Evolutionary conservation across 1,140 invertebrate species (phyloP).

Genomic region (Magallana angulata): DNA sequence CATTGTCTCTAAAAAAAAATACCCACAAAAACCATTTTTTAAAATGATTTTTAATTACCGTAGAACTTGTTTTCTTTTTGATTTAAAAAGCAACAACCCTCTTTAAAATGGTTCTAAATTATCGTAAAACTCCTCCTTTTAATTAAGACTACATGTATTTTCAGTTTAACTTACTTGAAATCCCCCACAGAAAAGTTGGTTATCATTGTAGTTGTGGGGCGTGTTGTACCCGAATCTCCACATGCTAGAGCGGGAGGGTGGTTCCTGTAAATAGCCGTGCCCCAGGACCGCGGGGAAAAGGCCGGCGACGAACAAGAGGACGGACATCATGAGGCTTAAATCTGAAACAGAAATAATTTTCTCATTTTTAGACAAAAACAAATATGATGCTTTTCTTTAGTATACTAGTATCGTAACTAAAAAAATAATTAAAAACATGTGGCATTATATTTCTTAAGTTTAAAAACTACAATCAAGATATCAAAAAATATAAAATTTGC

Average conservation of each 20-base stretch:
- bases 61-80: not conserved
- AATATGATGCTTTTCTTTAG: no score
- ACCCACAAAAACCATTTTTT: not conserved
- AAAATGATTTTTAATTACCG: not conserved
- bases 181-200: constrained; percentile 90
- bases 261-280: constrained; percentile 92
- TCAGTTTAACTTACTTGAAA: constrained; percentile 79
- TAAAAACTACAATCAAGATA: no score
- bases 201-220: constrained; percentile 96
- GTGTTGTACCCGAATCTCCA: constrained; percentile 95
- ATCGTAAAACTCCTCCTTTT: not conserved
- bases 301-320: not conserved
- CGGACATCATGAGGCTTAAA: not conserved
- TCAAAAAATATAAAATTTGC: no score
- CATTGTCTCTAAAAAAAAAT: constrained; percentile 69
- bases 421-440: no score
- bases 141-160: not conserved
- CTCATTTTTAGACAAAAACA: no score
- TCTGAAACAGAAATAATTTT: not conserved
- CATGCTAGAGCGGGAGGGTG: constrained; percentile 93
- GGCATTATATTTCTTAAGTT: no score
- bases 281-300: constrained; percentile 76
- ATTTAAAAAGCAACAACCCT: not conserved
- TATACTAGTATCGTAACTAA: no score
- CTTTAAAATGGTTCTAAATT: no score